A percentile compares a stretch with the other conserved stretches of the same genome.
Evolutionary conservation across 1,140 invertebrate genomes (phyloP).

Genomic region (Caenorhabditis brenneri): DNA sequence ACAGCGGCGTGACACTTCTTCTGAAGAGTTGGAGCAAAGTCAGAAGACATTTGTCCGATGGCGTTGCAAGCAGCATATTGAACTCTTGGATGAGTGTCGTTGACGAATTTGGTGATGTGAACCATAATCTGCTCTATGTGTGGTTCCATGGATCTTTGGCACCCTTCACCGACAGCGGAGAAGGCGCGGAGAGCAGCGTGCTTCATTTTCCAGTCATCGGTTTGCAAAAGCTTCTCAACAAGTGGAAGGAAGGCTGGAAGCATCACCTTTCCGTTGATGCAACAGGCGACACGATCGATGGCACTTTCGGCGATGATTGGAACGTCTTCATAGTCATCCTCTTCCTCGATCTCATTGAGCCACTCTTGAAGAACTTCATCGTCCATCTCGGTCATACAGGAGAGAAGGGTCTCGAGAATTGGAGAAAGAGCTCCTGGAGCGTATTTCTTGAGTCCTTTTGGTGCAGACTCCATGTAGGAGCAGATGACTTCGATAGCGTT

Average conservation of each 20-base stretch:
- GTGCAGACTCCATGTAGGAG: constrained; percentile 89
- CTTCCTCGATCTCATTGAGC: constrained; percentile 77
- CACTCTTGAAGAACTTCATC: constrained; percentile 90
- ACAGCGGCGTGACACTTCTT: constrained; percentile 92
- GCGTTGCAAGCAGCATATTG: constrained; percentile 97
- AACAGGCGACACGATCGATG: constrained; percentile 91
- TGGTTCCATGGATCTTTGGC: constrained; percentile 94
- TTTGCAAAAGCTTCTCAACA: constrained; percentile 54
- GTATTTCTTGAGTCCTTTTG: constrained; percentile 89
- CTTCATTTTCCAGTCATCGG: constrained; percentile 75
- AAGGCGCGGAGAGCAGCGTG: constrained; percentile 98
- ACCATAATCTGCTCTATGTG: constrained; percentile 88
- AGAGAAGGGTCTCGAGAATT: constrained; percentile 76
- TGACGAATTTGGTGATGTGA: constrained; percentile 84
- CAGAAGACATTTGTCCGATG: constrained; percentile 98
- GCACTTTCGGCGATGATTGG: constrained; percentile 93
- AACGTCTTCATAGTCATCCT: constrained; percentile 87
- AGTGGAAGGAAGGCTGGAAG: constrained; percentile 83
- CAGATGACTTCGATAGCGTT: constrained; percentile 90
- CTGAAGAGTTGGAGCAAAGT: constrained; percentile 94
- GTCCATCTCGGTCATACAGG: constrained; percentile 93
- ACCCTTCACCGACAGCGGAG: constrained; percentile 95
- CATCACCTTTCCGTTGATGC: constrained; percentile 91
- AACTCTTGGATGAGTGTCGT: constrained; percentile 89
- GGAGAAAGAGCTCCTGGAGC: constrained; percentile 67